These are phyloP conservation scores for Microcaecilia unicolor DNA, from an alignment of 2,797 vertebrate species.

Conservation along the genomic window DNA sequence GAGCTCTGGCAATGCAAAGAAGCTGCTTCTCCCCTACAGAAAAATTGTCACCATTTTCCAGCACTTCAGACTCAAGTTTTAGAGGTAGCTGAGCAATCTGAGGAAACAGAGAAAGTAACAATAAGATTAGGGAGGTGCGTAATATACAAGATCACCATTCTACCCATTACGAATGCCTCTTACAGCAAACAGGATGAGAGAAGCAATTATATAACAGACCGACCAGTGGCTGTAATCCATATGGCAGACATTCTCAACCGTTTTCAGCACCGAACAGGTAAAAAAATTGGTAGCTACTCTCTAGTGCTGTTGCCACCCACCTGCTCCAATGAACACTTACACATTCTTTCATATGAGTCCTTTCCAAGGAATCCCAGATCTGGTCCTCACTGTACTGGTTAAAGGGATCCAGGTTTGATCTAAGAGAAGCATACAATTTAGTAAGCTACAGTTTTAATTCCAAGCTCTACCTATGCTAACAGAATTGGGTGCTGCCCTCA, in stretches of 20 bases:
- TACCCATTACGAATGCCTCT: too few relatives aligned
- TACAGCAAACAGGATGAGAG: too few relatives aligned
- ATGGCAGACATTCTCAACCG: too few relatives aligned
- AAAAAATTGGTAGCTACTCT: background rate
- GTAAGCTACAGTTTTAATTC: background rate
- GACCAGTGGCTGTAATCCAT: too few relatives aligned
- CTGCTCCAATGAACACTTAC: slow-evolving; percentile 54
- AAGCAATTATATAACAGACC: too few relatives aligned
- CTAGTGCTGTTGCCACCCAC: background rate
- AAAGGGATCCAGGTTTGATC: slow-evolving; percentile 85
- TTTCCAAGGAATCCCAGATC: slow-evolving; percentile 81
- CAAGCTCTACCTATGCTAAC: too few relatives aligned
- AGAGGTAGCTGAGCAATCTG: slow-evolving; percentile 80
- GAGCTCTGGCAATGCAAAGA: slow-evolving; percentile 73
- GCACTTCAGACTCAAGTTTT: slow-evolving; percentile 83
- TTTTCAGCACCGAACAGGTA: too few relatives aligned
- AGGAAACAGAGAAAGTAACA: background rate
- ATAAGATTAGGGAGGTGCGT: too few relatives aligned
- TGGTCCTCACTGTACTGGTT: slow-evolving; percentile 72
- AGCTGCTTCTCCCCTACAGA: slow-evolving; percentile 84
- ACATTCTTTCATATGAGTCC: slow-evolving; percentile 92
- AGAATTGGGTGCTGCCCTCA: too few relatives aligned
- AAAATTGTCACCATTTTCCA: slow-evolving; percentile 88
- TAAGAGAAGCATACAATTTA: slow-evolving; percentile 25
- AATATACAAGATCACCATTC: too few relatives aligned